phyloP scores from a whole-genome alignment of 2,797 vertebrate genomes.

The Phyllotis vaccarum region DNA sequence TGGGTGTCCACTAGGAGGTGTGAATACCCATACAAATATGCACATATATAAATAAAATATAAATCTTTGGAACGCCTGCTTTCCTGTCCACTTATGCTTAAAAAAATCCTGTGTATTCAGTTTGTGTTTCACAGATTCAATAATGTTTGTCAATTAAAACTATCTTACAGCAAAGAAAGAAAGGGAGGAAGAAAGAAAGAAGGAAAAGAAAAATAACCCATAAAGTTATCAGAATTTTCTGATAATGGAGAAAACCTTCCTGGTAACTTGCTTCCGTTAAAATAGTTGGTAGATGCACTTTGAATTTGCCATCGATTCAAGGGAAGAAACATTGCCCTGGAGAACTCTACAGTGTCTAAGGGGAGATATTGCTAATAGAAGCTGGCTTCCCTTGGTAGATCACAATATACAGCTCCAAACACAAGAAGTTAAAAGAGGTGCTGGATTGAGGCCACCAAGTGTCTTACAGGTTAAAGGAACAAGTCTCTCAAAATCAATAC shows the following conservation, averaged over 20 bases:
- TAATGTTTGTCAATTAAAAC: slow-evolving; percentile 50
- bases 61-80: background rate
- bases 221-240: slow-evolving; percentile 55
- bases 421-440: slow-evolving; percentile 78
- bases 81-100: background rate
- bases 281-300: slow-evolving; percentile 32
- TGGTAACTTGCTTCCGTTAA: slow-evolving; percentile 63
- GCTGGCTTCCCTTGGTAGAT: slow-evolving; percentile 77
- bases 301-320: slow-evolving; percentile 57
- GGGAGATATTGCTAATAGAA: slow-evolving; percentile 66
- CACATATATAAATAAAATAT: background rate
- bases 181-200: background rate
- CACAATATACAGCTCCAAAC: slow-evolving; percentile 72
- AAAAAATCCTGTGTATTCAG: slow-evolving; percentile 10
- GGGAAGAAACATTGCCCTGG: slow-evolving; percentile 53
- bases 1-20: background rate
- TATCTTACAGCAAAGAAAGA: slow-evolving; percentile 20
- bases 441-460: slow-evolving; percentile 77
- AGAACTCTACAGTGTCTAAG: slow-evolving; percentile 66
- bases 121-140: slow-evolving; percentile 61
- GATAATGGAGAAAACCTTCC: slow-evolving; percentile 57
- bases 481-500: slow-evolving; percentile 87
- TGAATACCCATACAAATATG: background rate
- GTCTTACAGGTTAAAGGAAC: slow-evolving; percentile 86
- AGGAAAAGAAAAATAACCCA: background rate